phyloP scores from a whole-genome alignment of 1,140 invertebrate genomes.

The Atopsyche davidsoni region DNA sequence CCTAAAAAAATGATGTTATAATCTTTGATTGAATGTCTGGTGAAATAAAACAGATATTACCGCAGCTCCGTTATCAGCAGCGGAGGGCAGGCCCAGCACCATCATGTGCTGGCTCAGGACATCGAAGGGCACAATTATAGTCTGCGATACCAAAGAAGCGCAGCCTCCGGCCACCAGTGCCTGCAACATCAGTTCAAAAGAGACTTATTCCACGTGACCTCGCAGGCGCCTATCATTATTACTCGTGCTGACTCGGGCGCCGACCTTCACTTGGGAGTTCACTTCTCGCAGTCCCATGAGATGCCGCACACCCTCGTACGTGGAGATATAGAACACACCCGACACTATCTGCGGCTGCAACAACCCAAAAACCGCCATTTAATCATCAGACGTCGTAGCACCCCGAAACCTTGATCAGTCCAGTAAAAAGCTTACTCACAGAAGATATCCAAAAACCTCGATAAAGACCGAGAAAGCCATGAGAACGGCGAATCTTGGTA shows the following conservation, averaged over 20 bases:
- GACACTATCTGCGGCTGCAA: conserved; percentile 63
- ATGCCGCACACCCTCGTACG: conserved; percentile 89
- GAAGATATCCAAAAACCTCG: conserved; percentile 93
- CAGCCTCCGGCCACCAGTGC: conserved; percentile 76
- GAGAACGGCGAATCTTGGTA: conserved; percentile 78
- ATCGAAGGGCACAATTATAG: conserved; percentile 94
- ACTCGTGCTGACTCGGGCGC: not conserved
- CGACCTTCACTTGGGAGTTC: conserved; percentile 54
- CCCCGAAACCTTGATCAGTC: not conserved
- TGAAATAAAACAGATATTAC: no score
- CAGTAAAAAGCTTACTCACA: conserved; percentile 36
- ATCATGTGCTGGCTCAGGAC: conserved; percentile 95
- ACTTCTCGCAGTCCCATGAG: conserved; percentile 61
- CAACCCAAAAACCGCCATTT: conserved; percentile 4
- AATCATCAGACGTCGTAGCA: not conserved
- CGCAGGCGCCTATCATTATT: no score
- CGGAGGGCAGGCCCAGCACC: conserved; percentile 71
- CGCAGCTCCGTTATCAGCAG: not conserved
- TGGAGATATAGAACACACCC: conserved; percentile 89
- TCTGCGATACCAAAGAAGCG: conserved; percentile 90
- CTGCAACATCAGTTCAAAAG: no score
- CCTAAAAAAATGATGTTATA: no score
- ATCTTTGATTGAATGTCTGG: no score
- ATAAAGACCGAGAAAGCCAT: conserved; percentile 85
- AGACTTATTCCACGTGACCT: no score